Percentiles rank a stretch among this genome's conserved stretches.
These are phyloP conservation scores for Onthophagus sagittarius DNA, from an alignment of 2,888 invertebrate species.

Conservation along the genomic window DNA sequence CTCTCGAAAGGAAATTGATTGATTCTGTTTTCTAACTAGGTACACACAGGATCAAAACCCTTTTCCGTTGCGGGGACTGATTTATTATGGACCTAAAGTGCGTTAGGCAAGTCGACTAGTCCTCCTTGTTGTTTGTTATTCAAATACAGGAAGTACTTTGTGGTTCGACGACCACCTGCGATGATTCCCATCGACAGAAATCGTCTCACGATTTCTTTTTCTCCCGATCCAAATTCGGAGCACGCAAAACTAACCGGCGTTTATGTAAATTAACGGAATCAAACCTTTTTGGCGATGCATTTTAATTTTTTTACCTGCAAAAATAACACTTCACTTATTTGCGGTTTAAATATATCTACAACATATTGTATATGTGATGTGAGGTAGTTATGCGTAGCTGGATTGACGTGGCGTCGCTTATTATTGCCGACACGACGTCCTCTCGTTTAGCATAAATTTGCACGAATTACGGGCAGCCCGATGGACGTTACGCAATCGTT, in stretches of 20 bases:
- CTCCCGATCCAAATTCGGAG: background rate
- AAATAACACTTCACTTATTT: background rate
- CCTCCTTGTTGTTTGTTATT: constrained; percentile 36
- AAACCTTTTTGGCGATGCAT: background rate
- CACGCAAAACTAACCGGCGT: background rate
- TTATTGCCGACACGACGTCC: constrained; percentile 9
- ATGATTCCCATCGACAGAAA: constrained; percentile 24
- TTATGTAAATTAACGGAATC: background rate
- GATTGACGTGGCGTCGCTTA: background rate
- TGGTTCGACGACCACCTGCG: constrained; percentile 39
- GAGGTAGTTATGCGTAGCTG: background rate
- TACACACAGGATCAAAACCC: background rate
- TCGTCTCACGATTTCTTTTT: background rate
- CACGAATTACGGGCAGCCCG: constrained; percentile 1
- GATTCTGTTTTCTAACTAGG: background rate
- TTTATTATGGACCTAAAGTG: background rate
- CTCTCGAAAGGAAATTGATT: background rate
- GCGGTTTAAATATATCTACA: too few relatives aligned
- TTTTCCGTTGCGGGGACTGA: background rate
- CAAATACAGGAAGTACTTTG: constrained; percentile 40
- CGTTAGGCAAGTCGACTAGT: background rate
- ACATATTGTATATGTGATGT: constrained; percentile 4
- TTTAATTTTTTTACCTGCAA: background rate
- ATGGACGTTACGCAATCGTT: background rate
- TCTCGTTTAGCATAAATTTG: constrained; percentile 13